A percentile compares a stretch with the other conserved stretches of the same genome.
Conservation (phyloP, 2,888 invertebrate genomes). For the Drosophila engyochracea region DNA sequence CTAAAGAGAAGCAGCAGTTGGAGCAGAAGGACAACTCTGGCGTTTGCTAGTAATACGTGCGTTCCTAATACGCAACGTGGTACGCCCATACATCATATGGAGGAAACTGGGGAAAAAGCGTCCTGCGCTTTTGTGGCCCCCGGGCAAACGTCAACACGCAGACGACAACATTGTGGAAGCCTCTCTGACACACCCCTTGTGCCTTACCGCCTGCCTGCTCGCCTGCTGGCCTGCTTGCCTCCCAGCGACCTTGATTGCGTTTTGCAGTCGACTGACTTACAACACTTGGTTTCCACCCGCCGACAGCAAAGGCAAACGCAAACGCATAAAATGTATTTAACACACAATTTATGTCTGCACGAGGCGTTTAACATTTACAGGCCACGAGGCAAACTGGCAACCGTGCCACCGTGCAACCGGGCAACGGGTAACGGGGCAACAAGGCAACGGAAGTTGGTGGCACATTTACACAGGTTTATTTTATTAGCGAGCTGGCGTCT, state of each 20-base stretch:
- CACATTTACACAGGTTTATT: conserved; percentile 72
- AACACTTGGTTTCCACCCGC: conserved; percentile 11
- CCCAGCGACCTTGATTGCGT: conserved; percentile 72
- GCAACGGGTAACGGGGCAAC: neutral
- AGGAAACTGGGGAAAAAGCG: conserved; percentile 1
- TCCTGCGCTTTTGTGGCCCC: conserved; percentile 33
- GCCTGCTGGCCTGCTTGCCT: neutral
- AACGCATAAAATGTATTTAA: conserved; percentile 82
- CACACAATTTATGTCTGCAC: conserved; percentile 80
- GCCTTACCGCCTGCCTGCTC: neutral
- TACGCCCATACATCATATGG: conserved; percentile 71
- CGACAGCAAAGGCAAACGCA: conserved; percentile 6
- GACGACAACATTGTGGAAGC: conserved; percentile 2
- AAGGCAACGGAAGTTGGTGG: conserved; percentile 5
- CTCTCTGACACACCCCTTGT: neutral
- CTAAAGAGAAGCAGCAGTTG: neutral
- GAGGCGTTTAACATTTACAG: conserved; percentile 79
- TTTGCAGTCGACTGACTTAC: conserved; percentile 71
- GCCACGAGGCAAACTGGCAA: conserved; percentile 47
- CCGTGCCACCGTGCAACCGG: neutral
- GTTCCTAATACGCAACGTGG: conserved; percentile 77
- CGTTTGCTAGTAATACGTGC: conserved; percentile 62
- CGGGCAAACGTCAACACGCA: conserved; percentile 65
- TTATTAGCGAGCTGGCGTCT: conserved; percentile 65
- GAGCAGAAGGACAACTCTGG: conserved; percentile 13